phyloP scores from a whole-genome alignment of 2,113 vertebrate species.

The Drymodes brunneopygia region DNA sequence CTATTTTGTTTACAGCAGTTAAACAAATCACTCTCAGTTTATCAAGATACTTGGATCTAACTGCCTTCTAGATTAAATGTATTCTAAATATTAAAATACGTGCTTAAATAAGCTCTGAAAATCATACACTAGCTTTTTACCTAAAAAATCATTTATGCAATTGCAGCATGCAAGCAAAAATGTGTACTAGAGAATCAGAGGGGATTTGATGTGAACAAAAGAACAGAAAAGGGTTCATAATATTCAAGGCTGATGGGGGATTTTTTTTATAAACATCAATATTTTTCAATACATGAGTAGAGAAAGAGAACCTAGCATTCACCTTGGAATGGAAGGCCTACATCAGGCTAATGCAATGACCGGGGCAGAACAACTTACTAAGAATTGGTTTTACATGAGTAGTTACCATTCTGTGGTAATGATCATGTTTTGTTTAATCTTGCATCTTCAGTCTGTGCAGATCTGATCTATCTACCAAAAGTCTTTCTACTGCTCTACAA shows the following conservation, averaged over 20 bases:
- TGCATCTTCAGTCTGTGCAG: not conserved
- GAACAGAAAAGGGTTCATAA: not conserved
- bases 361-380: not conserved
- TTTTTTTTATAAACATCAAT: not conserved
- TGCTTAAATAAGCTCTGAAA: constrained; percentile 44
- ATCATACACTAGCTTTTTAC: not conserved
- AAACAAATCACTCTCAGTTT: constrained; percentile 27
- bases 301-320: not conserved
- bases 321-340: not conserved
- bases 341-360: not conserved
- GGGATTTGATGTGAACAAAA: not conserved
- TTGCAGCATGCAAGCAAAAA: not conserved
- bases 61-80: constrained; percentile 4
- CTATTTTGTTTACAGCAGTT: constrained; percentile 1
- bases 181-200: not conserved
- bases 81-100: constrained; percentile 39
- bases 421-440: not conserved
- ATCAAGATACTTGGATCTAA: constrained; percentile 8
- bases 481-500: not conserved
- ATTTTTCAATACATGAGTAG: not conserved
- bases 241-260: not conserved
- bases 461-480: not conserved
- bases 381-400: not conserved
- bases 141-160: constrained; percentile 10
- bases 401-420: not conserved